Evolutionary conservation across 2,113 vertebrate species (phyloP).

Genomic region (Dascyllus trimaculatus): DNA sequence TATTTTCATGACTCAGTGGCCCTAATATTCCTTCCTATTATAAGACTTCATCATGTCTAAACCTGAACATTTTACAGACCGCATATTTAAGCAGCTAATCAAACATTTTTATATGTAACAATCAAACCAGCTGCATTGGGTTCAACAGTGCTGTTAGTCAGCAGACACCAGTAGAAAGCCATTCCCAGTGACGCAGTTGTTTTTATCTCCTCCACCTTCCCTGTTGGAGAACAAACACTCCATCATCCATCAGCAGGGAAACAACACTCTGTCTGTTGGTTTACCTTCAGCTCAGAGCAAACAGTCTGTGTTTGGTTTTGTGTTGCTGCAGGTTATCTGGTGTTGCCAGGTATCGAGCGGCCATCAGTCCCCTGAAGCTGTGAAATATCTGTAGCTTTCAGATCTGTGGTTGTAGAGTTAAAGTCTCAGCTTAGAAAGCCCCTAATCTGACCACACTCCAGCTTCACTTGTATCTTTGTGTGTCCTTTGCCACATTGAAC

Average conservation of each 20-base stretch:
- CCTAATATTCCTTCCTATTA: too few relatives aligned
- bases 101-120: too few relatives aligned
- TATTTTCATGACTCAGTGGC: too few relatives aligned
- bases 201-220: slow-evolving; percentile 6
- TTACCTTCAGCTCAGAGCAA: slow-evolving; percentile 20
- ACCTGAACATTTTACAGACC: too few relatives aligned
- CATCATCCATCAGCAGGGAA: slow-evolving; percentile 24
- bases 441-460: too few relatives aligned
- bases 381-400: slow-evolving; percentile 4
- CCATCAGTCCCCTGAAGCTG: not conserved
- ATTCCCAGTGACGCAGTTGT: not conserved
- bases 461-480: too few relatives aligned
- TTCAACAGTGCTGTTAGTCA: too few relatives aligned
- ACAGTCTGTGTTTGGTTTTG: slow-evolving; percentile 19
- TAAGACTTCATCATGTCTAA: too few relatives aligned
- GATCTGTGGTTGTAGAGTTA: slow-evolving; percentile 5
- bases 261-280: not conserved
- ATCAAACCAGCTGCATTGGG: too few relatives aligned
- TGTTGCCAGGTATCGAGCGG: not conserved
- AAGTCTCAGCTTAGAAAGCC: too few relatives aligned
- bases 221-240: slow-evolving; percentile 22
- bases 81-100: too few relatives aligned
- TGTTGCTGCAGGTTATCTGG: slow-evolving; percentile 37
- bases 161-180: not conserved
- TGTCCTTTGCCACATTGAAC: too few relatives aligned